Evolutionary conservation across 2,888 invertebrate species (phyloP).

Genomic region (Lamproptera curius): DNA sequence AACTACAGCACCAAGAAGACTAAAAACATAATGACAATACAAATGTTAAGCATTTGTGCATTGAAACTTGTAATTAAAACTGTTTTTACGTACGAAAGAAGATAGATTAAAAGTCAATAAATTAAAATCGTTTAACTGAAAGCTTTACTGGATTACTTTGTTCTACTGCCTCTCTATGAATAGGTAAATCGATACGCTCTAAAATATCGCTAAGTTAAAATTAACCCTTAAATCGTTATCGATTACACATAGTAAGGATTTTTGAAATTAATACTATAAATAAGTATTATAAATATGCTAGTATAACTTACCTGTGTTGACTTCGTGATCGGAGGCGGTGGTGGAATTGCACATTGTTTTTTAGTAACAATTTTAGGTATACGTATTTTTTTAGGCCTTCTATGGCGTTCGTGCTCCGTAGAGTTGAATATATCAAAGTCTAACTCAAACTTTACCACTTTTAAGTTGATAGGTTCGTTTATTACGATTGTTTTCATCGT

Average conservation of each 20-base stretch:
- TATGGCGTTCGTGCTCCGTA: slow-evolving; percentile 35
- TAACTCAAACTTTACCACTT: slow-evolving; percentile 62
- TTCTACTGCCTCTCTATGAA: too few relatives aligned
- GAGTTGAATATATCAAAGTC: slow-evolving; percentile 49
- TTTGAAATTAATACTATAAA: not conserved
- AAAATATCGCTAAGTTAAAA: not conserved
- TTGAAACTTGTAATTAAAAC: too few relatives aligned
- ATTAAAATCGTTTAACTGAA: too few relatives aligned
- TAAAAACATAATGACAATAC: too few relatives aligned
- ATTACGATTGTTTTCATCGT: slow-evolving; percentile 61
- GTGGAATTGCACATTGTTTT: slow-evolving; percentile 43
- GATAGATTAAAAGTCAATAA: too few relatives aligned
- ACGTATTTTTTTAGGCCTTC: slow-evolving; percentile 47
- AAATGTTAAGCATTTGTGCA: too few relatives aligned
- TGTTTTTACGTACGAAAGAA: too few relatives aligned
- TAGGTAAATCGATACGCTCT: too few relatives aligned
- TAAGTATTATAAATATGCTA: not conserved
- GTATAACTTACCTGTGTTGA: slow-evolving; percentile 40
- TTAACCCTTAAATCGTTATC: too few relatives aligned
- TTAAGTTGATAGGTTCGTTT: slow-evolving; percentile 61
- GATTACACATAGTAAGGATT: not conserved
- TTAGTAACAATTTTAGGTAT: slow-evolving; percentile 43
- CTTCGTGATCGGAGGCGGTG: slow-evolving; percentile 44
- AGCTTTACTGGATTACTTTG: too few relatives aligned
- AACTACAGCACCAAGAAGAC: too few relatives aligned